phyloP scores from a whole-genome alignment of 2,888 invertebrate species.

The Seira musarum region DNA sequence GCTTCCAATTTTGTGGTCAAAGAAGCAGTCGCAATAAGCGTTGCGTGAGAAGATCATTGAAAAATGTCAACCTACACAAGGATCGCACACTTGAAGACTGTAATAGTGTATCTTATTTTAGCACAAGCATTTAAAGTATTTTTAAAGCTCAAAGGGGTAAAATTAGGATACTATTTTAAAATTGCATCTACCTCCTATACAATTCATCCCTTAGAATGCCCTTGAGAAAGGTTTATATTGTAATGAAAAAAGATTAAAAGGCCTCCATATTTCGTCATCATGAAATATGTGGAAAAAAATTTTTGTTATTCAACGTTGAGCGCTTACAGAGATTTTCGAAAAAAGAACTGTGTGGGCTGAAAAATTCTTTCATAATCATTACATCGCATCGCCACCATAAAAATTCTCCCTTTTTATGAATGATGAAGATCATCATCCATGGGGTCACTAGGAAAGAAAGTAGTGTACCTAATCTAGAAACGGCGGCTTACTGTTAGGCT shows the following conservation, averaged over 20 bases:
- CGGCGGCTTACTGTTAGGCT: background rate
- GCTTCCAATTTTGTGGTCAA: constrained; percentile 2
- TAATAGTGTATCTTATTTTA: background rate
- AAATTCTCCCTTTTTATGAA: background rate
- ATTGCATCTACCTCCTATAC: background rate
- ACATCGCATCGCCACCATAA: constrained; percentile 6
- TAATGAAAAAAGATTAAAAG: background rate
- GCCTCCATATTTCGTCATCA: background rate
- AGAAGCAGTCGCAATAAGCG: background rate
- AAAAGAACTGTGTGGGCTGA: background rate
- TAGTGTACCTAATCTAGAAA: background rate
- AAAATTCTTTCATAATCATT: constrained; percentile 1
- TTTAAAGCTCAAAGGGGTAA: no score
- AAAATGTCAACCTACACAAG: constrained; percentile 6
- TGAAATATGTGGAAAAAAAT: background rate
- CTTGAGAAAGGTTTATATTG: background rate
- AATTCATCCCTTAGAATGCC: background rate
- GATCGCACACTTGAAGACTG: background rate
- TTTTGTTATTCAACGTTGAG: background rate
- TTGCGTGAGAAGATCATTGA: constrained; percentile 10
- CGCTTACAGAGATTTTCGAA: background rate
- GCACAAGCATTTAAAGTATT: no score
- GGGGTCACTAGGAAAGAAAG: constrained; percentile 23
- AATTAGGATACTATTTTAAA: background rate
- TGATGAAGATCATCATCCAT: constrained; percentile 1